Percentiles rank a stretch among this genome's conserved stretches.
Conservation (phyloP, 2,797 vertebrate species). For the Brachymystax lenok region DNA sequence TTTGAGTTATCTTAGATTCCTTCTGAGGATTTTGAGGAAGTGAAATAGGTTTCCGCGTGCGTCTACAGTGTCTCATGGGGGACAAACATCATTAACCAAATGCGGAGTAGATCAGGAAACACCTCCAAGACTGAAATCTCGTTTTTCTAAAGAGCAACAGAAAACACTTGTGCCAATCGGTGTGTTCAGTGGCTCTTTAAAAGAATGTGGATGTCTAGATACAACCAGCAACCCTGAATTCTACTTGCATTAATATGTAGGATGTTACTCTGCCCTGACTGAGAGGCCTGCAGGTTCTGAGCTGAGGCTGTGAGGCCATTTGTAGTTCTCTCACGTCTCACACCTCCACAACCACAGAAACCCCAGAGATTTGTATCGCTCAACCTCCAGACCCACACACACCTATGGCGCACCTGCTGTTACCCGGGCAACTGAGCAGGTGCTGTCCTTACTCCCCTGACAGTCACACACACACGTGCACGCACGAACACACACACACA, state of each 20-base stretch:
- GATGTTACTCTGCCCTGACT: background rate
- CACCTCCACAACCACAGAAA: background rate
- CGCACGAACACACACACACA: background rate
- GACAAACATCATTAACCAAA: too few relatives aligned
- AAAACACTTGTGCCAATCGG: too few relatives aligned
- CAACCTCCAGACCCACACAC: conserved; percentile 3
- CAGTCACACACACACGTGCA: conserved; percentile 3
- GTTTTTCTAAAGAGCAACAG: too few relatives aligned
- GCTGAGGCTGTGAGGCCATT: background rate
- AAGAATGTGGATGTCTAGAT: background rate
- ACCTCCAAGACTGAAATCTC: too few relatives aligned
- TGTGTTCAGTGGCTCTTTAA: background rate
- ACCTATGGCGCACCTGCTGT: conserved; percentile 50
- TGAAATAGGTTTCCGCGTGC: too few relatives aligned
- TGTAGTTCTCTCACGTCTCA: conserved; percentile 5
- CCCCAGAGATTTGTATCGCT: background rate
- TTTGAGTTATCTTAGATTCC: too few relatives aligned
- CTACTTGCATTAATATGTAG: background rate
- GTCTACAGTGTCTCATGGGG: too few relatives aligned
- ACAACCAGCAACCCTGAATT: background rate
- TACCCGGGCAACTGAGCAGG: conserved; percentile 56
- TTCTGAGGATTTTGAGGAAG: too few relatives aligned
- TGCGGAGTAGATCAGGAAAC: too few relatives aligned
- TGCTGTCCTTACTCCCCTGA: conserved; percentile 43
- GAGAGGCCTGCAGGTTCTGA: background rate